Evolutionary conservation across 2,797 vertebrate genomes (phyloP).

Genomic region (Oophaga sylvatica): DNA sequence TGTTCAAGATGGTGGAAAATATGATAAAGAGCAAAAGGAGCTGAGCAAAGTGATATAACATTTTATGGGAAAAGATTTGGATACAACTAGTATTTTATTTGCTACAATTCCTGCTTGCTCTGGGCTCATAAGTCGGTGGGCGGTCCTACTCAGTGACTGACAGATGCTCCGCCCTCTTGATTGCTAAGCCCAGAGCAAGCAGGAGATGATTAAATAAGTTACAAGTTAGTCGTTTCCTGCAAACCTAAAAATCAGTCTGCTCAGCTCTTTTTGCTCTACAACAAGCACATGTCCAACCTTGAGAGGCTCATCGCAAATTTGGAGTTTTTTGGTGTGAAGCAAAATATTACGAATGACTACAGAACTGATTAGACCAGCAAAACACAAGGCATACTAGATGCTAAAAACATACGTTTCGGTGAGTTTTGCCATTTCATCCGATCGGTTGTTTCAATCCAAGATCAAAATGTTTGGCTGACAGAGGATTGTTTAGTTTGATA

Average conservation of each 20-base stretch:
- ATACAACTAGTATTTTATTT: background rate
- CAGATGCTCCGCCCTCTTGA: background rate
- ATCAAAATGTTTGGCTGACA: too few species aligned
- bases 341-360: too few species aligned
- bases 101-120: background rate
- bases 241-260: background rate
- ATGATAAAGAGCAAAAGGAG: background rate
- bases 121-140: background rate
- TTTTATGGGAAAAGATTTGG: background rate
- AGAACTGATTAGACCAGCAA: too few species aligned
- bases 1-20: background rate
- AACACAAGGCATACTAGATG: too few species aligned
- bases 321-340: too few species aligned
- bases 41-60: background rate
- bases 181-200: background rate
- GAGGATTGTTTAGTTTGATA: too few species aligned
- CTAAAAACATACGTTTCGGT: too few species aligned
- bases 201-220: background rate
- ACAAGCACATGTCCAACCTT: too few species aligned
- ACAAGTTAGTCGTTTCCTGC: background rate
- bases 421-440: too few species aligned
- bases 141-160: background rate
- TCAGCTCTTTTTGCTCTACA: background rate
- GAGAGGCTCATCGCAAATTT: too few species aligned
- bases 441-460: too few species aligned